A percentile compares a stretch with the other conserved stretches of the same genome.
Conservation (phyloP, 2,888 invertebrate species). For the Drosophila villosipedis region DNA sequence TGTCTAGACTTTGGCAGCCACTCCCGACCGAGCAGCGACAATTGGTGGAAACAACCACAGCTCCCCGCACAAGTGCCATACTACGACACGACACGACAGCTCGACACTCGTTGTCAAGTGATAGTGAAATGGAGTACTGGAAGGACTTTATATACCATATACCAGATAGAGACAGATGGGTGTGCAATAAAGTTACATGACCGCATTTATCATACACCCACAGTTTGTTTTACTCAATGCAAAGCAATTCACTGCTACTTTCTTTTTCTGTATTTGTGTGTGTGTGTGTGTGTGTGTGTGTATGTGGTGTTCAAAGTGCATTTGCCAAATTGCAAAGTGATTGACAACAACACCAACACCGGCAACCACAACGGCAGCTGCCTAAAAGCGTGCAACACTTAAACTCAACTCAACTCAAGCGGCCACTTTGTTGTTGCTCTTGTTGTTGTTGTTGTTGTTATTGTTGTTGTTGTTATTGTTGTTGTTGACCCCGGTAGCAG, state of each 20-base stretch:
- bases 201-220: slow-evolving; percentile 65
- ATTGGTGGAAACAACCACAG: slow-evolving; percentile 26
- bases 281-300: neutral
- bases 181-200: slow-evolving; percentile 67
- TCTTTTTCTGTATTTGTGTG: slow-evolving; percentile 25
- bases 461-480: slow-evolving; percentile 35
- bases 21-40: slow-evolving; percentile 38
- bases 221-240: slow-evolving; percentile 27
- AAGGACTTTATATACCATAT: neutral
- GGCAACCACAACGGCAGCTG: slow-evolving; percentile 23
- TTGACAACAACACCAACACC: slow-evolving; percentile 61
- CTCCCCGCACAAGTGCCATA: slow-evolving; percentile 25
- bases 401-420: slow-evolving; percentile 61
- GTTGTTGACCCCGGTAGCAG: slow-evolving; percentile 25
- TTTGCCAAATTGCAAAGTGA: slow-evolving; percentile 79
- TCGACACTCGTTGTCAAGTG: slow-evolving; percentile 66
- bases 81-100: slow-evolving; percentile 51
- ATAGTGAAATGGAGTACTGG: slow-evolving; percentile 72
- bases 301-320: slow-evolving; percentile 61
- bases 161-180: neutral
- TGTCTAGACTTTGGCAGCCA: slow-evolving; percentile 69
- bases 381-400: slow-evolving; percentile 75
- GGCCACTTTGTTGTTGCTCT: slow-evolving; percentile 69
- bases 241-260: slow-evolving; percentile 30
- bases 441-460: slow-evolving; percentile 46